These are phyloP conservation scores for Mylabris sibirica DNA, from an alignment of 2,888 invertebrate genomes.

Conservation along the genomic window DNA sequence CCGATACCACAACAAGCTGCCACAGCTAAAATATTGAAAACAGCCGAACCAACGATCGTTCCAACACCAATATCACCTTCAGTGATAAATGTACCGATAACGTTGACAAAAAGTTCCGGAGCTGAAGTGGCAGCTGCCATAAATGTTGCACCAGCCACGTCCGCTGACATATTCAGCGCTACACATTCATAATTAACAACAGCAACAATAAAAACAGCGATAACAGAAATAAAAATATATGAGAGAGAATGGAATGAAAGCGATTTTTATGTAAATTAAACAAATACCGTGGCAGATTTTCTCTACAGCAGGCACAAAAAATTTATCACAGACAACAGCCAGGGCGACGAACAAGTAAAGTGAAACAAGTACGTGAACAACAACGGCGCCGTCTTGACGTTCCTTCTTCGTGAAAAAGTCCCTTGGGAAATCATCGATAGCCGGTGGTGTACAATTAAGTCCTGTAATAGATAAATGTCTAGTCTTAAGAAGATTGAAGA, in stretches of 20 bases:
- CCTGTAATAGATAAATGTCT: constrained; percentile 45
- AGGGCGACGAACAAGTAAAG: constrained; percentile 84
- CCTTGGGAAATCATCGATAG: constrained; percentile 87
- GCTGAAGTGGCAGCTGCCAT: constrained; percentile 92
- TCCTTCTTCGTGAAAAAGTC: constrained; percentile 81
- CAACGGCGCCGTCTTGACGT: constrained; percentile 81
- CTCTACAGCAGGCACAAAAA: constrained; percentile 92
- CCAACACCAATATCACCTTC: constrained; percentile 82
- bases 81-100: constrained; percentile 82
- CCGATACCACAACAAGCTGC: constrained; percentile 85
- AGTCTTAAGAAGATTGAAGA: not conserved
- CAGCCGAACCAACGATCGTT: constrained; percentile 80
- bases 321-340: constrained; percentile 92
- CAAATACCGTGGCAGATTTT: constrained; percentile 84
- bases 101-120: constrained; percentile 87
- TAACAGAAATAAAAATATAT: too few species aligned
- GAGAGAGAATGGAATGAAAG: too few species aligned
- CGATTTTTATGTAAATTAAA: not conserved
- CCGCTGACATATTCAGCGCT: constrained; percentile 75
- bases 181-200: constrained; percentile 30
- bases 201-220: not conserved
- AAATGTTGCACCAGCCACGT: constrained; percentile 89
- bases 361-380: constrained; percentile 81
- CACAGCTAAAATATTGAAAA: constrained; percentile 76
- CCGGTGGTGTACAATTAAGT: constrained; percentile 81